A percentile compares a stretch with the other conserved stretches of the same genome.
phyloP scores from a whole-genome alignment of 2,797 vertebrate genomes.

The Orientallactaga sibirica region DNA sequence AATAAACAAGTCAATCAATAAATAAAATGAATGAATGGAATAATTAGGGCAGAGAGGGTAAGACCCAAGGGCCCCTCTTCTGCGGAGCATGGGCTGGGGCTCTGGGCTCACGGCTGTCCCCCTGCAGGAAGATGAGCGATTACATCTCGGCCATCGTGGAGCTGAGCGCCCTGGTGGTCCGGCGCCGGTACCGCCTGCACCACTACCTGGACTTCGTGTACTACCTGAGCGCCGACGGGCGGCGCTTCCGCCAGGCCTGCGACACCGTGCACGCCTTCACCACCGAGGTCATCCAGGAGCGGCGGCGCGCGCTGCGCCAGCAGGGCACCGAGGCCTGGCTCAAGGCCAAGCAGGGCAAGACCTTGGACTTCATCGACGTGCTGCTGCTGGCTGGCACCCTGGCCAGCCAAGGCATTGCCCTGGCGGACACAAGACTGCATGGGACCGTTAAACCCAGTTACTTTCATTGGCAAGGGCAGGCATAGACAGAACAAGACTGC shows the following conservation, averaged over 20 bases:
- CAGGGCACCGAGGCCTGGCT: slow-evolving; percentile 80
- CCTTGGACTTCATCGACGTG: slow-evolving; percentile 93
- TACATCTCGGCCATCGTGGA: slow-evolving; percentile 93
- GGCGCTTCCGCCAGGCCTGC: slow-evolving; percentile 89
- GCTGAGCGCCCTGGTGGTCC: slow-evolving; percentile 91
- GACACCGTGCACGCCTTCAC: slow-evolving; percentile 92
- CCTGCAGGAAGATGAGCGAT: slow-evolving; percentile 88
- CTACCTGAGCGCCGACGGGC: slow-evolving; percentile 87
- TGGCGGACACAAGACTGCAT: no score
- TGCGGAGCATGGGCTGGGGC: not conserved
- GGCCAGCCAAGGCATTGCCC: no score
- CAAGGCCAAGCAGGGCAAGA: slow-evolving; percentile 85
- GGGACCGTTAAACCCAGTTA: no score
- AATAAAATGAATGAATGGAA: no score
- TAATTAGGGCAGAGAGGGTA: no score
- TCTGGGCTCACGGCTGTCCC: not conserved
- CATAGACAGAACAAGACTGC: no score
- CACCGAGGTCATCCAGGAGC: slow-evolving; percentile 88
- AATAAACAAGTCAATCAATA: no score
- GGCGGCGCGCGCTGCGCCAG: slow-evolving; percentile 77
- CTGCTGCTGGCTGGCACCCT: slow-evolving; percentile 88
- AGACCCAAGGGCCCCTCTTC: no score
- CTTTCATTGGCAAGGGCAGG: no score
- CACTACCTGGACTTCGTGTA: slow-evolving; percentile 93
- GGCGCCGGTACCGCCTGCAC: slow-evolving; percentile 86